Percentiles rank a stretch among this genome's conserved stretches.
Conservation (phyloP, 2,113 vertebrate genomes). For the western clawed frog (Xenopus tropicalis) region DNA sequence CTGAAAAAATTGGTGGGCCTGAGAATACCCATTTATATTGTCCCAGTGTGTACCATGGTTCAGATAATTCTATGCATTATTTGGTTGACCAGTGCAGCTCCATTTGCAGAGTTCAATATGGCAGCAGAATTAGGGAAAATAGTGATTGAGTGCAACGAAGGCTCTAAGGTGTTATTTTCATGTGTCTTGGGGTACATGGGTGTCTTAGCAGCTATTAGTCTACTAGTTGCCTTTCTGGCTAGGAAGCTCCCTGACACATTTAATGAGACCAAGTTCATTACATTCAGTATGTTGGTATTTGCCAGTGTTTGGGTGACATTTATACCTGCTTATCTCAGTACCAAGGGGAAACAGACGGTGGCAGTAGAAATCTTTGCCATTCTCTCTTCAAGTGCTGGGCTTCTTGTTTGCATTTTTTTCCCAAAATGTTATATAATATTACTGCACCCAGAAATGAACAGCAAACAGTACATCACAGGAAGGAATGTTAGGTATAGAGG, state of each 20-base stretch:
- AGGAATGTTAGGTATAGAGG: background rate
- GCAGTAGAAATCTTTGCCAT: conserved; percentile 47
- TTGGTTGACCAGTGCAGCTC: conserved; percentile 39
- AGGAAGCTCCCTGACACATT: conserved; percentile 47
- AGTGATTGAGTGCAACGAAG: conserved; percentile 43
- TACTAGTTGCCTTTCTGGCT: conserved; percentile 42
- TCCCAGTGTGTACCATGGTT: conserved; percentile 19
- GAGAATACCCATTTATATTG: conserved; percentile 40
- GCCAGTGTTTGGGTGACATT: conserved; percentile 43
- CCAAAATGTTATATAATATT: conserved; percentile 47
- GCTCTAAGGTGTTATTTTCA: conserved; percentile 30
- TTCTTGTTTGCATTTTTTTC: conserved; percentile 31
- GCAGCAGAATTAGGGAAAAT: conserved; percentile 18
- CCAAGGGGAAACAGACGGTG: conserved; percentile 40
- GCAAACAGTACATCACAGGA: conserved; percentile 30
- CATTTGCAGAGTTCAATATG: conserved; percentile 36
- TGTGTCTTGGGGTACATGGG: conserved; percentile 41
- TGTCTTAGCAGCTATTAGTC: conserved; percentile 28
- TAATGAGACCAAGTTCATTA: conserved; percentile 48
- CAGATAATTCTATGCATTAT: conserved; percentile 40
- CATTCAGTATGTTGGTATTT: conserved; percentile 48
- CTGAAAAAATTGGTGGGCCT: conserved; percentile 28
- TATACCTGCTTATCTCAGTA: conserved; percentile 33
- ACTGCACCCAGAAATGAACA: conserved; percentile 40
- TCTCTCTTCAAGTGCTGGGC: conserved; percentile 32